These are phyloP conservation scores for Macrobrachium nipponense DNA, from an alignment of 1,140 invertebrate species.

Conservation along the genomic window DNA sequence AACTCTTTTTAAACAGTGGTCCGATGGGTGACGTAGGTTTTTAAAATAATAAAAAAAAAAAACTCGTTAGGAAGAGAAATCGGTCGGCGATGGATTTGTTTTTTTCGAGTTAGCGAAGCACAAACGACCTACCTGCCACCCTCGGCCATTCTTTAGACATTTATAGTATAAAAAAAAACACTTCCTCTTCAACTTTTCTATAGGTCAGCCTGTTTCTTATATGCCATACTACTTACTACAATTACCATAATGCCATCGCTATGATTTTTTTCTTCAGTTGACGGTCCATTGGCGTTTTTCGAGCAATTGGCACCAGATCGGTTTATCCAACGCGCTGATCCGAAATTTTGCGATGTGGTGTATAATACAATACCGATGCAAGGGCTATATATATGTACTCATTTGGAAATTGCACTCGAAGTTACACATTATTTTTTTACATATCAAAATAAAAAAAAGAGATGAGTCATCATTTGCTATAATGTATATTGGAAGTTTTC, in stretches of 20 bases:
- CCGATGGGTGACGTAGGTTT: conserved; percentile 18
- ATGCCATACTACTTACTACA: neutral
- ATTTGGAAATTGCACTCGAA: no score
- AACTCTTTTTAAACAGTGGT: conserved; percentile 17
- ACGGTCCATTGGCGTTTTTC: conserved; percentile 1
- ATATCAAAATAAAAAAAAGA: conserved; percentile 17
- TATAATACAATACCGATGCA: no score
- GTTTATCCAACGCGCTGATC: no score
- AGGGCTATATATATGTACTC: no score
- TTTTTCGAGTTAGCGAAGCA: neutral
- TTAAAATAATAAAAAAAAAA: neutral
- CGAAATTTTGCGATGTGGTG: no score
- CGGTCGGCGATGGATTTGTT: neutral
- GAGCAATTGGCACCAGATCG: neutral
- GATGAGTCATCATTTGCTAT: conserved; percentile 8
- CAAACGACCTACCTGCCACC: neutral
- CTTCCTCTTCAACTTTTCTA: conserved; percentile 23
- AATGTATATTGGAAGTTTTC: no score
- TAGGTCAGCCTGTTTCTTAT: neutral
- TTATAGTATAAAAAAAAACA: conserved; percentile 1
- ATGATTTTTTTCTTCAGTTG: neutral
- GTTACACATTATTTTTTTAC: conserved; percentile 9
- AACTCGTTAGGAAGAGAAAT: neutral
- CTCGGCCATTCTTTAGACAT: conserved; percentile 7
- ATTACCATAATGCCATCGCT: neutral